Conservation (phyloP, 2,113 vertebrate genomes). For the Petaurus breviceps region DNA sequence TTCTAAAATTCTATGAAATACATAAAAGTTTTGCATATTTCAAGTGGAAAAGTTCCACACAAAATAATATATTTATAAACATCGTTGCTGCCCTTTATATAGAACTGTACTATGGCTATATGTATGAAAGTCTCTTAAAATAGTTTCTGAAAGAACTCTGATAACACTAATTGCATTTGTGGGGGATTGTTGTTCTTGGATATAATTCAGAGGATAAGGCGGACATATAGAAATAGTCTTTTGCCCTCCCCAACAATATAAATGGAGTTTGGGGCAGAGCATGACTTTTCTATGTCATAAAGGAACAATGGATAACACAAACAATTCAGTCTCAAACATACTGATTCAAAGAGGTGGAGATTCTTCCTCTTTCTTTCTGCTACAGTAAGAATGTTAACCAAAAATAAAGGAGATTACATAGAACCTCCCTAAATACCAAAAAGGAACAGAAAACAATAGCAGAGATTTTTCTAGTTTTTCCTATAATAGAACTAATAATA, state of each 20-base stretch:
- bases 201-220: neutral
- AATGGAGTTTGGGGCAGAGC: neutral
- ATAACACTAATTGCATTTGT: neutral
- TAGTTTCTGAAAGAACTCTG: constrained; percentile 11
- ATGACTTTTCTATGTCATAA: neutral
- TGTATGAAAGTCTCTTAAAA: constrained; percentile 23
- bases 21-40: neutral
- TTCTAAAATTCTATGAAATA: neutral
- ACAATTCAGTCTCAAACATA: constrained; percentile 33
- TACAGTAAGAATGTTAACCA: neutral
- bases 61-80: constrained; percentile 32
- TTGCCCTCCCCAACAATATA: constrained; percentile 28
- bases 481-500: neutral
- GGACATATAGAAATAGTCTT: constrained; percentile 3
- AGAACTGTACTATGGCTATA: neutral
- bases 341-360: constrained; percentile 8
- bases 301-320: constrained; percentile 29
- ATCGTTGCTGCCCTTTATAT: constrained; percentile 27
- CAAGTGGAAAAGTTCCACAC: neutral
- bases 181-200: neutral
- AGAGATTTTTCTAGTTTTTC: neutral
- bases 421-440: neutral
- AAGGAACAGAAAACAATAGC: neutral
- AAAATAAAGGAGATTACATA: neutral
- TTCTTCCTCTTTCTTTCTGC: constrained; percentile 28